Conservation (phyloP, 2,888 invertebrate species). For the Malthinus flaveolus region DNA sequence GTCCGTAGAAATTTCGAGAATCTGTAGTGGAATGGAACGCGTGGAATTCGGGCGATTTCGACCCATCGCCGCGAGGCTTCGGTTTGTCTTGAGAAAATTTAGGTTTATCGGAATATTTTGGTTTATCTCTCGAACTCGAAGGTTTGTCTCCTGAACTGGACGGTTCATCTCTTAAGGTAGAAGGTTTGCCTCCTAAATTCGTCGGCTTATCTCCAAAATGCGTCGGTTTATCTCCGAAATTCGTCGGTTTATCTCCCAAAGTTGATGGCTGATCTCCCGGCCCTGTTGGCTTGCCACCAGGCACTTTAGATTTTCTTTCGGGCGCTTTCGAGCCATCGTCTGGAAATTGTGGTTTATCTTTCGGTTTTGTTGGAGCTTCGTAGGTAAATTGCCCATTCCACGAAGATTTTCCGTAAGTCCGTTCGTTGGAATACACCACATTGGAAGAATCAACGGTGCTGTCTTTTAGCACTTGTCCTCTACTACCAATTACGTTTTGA, state of each 20-base stretch:
- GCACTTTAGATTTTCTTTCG: constrained; percentile 12
- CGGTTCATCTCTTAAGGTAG: too few species aligned
- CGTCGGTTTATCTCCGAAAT: constrained; percentile 40
- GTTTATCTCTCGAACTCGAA: too few species aligned
- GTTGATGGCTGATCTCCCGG: constrained; percentile 27
- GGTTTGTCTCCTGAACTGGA: too few species aligned
- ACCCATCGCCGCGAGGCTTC: constrained; percentile 39
- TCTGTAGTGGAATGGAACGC: constrained; percentile 35
- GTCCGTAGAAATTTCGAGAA: constrained; percentile 31
- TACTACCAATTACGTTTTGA: constrained; percentile 51
- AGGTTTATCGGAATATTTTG: neutral
- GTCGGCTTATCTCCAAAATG: constrained; percentile 42
- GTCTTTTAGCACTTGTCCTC: constrained; percentile 57
- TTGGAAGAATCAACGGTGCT: constrained; percentile 33
- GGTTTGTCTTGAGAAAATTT: constrained; percentile 29
- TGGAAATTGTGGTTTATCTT: neutral
- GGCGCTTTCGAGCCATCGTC: constrained; percentile 15
- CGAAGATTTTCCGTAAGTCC: constrained; percentile 52
- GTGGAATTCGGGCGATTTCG: constrained; percentile 34
- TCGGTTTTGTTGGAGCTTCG: constrained; percentile 17
- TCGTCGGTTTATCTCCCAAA: constrained; percentile 44
- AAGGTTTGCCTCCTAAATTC: too few species aligned
- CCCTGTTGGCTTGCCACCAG: neutral
- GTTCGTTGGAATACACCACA: constrained; percentile 50
- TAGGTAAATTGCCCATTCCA: constrained; percentile 52